Evolutionary conservation across 2,888 invertebrate genomes (phyloP).

Genomic region (Volucella bombylans): DNA sequence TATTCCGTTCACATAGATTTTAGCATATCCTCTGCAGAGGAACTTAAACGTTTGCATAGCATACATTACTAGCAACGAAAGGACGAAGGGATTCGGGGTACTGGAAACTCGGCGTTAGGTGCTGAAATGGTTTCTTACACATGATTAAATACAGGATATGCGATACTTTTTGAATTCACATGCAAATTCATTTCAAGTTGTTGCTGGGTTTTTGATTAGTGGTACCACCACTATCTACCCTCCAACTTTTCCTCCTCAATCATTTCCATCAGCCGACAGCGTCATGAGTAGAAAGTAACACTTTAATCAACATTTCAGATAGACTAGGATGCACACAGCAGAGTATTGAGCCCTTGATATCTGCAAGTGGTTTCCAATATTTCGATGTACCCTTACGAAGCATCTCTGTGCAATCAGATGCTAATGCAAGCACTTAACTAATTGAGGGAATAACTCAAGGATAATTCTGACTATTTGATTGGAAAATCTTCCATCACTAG

Average conservation of each 20-base stretch:
- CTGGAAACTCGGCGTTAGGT: slow-evolving; percentile 8
- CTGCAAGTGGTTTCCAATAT: slow-evolving; percentile 43
- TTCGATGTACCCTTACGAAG: slow-evolving; percentile 21
- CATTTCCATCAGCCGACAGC: slow-evolving; percentile 3
- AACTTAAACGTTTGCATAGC: slow-evolving; percentile 33
- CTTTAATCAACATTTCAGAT: slow-evolving; percentile 54
- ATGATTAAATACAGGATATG: slow-evolving; percentile 65
- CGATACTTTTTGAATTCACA: slow-evolving; percentile 47
- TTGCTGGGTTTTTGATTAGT: slow-evolving; percentile 64
- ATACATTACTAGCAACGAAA: slow-evolving; percentile 16
- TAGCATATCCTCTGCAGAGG: slow-evolving; percentile 32
- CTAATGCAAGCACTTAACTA: slow-evolving; percentile 65
- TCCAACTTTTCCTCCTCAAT: background rate
- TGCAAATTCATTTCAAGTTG: slow-evolving; percentile 62
- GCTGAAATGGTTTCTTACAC: slow-evolving; percentile 64
- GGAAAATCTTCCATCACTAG: slow-evolving; percentile 49
- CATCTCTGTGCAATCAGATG: slow-evolving; percentile 46
- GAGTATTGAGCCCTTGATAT: slow-evolving; percentile 50
- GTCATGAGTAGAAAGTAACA: slow-evolving; percentile 21
- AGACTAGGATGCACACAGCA: slow-evolving; percentile 16
- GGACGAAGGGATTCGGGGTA: too few species aligned
- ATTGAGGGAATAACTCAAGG: slow-evolving; percentile 65
- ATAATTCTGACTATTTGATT: slow-evolving; percentile 67
- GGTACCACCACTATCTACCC: slow-evolving; percentile 22
- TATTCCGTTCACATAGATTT: slow-evolving; percentile 47